Conservation (phyloP, 2,888 invertebrate genomes). For the Ennomos fuscantarius region DNA sequence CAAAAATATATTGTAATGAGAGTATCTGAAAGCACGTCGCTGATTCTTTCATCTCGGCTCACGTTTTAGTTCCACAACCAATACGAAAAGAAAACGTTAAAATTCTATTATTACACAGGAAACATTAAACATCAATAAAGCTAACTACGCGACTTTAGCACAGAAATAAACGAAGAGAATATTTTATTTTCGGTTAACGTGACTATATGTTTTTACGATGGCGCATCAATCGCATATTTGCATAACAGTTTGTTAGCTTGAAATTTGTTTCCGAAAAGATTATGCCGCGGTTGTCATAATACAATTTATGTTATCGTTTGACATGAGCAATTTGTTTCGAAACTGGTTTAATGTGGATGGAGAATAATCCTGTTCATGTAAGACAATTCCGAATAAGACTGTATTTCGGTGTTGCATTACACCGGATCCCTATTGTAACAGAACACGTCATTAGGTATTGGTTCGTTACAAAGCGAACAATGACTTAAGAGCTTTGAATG, state of each 20-base stretch:
- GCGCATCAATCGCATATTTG: conserved; percentile 27
- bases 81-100: conserved; percentile 16
- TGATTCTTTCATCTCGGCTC: conserved; percentile 18
- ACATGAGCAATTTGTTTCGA: conserved; percentile 2
- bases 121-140: conserved; percentile 20
- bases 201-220: conserved; percentile 24
- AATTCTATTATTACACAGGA: conserved; percentile 21
- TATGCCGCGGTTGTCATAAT: conserved; percentile 13
- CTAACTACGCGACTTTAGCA: conserved; percentile 10
- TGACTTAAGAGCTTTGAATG: background rate
- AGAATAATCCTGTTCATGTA: conserved; percentile 16
- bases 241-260: conserved; percentile 29
- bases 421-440: conserved; percentile 14
- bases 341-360: conserved; percentile 8
- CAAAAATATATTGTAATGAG: background rate
- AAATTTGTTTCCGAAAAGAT: conserved; percentile 15
- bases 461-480: conserved; percentile 5
- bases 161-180: conserved; percentile 13
- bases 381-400: conserved; percentile 13
- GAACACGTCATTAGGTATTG: conserved; percentile 9
- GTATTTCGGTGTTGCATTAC: conserved; percentile 13
- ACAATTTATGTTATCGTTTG: conserved; percentile 12
- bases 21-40: conserved; percentile 3
- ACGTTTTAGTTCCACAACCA: conserved; percentile 2
- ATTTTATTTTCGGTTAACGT: conserved; percentile 27